Percentiles rank a stretch among this genome's conserved stretches.
phyloP scores from a whole-genome alignment of 2,113 vertebrate genomes.

The Nothoprocta pentlandii region DNA sequence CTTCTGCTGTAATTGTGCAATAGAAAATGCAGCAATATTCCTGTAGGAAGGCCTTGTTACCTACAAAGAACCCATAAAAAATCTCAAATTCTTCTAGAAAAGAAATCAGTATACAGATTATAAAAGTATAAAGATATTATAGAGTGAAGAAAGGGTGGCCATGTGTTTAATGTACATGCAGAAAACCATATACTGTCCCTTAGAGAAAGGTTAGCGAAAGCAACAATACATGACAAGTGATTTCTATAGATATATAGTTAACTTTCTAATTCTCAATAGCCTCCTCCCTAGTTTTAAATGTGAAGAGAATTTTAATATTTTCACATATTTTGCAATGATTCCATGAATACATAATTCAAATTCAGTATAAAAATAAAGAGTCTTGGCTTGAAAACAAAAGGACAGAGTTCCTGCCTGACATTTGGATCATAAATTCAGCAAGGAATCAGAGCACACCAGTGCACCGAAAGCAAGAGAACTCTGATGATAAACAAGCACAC shows the following conservation, averaged over 20 bases:
- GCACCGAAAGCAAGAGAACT: conserved; percentile 67
- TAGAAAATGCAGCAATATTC: neutral
- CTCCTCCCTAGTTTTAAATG: conserved; percentile 38
- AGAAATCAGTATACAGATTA: neutral
- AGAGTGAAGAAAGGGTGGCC: neutral
- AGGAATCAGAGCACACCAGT: conserved; percentile 64
- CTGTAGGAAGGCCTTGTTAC: neutral
- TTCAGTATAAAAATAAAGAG: conserved; percentile 62
- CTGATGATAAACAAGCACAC: conserved; percentile 75
- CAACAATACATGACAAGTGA: neutral
- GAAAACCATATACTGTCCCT: neutral
- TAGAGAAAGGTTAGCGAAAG: neutral
- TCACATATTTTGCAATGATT: neutral
- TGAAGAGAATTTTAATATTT: conserved; percentile 64
- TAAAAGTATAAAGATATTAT: neutral
- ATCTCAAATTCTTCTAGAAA: neutral
- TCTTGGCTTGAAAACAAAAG: conserved; percentile 72
- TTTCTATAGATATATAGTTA: neutral
- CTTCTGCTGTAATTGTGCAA: neutral
- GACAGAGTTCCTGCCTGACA: conserved; percentile 66
- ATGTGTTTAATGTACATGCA: neutral
- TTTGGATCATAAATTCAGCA: conserved; percentile 76
- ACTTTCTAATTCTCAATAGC: conserved; percentile 21
- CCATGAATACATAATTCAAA: conserved; percentile 63
- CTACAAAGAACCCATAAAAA: neutral